Base-by-base conservation (phyloP, 2,888 invertebrate genomes). In the Ectemnius lituratus region DNA sequence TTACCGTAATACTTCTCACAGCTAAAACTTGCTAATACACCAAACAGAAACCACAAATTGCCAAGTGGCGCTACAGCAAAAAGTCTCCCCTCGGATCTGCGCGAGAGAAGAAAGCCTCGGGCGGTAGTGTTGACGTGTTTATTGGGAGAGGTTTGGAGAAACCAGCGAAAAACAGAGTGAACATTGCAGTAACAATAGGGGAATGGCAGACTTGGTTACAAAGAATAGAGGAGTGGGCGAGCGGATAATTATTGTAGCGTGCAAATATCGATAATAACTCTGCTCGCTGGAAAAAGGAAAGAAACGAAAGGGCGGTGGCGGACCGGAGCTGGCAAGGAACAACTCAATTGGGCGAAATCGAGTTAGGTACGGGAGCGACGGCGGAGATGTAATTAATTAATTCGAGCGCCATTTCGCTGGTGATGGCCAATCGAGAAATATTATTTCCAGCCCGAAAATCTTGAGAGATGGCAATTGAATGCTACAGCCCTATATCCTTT, bases 311-410 rank as follows among this genome's bases (percentile, higher is more conserved):
- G 66, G 37, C 37, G 65, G 65, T 49, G 64, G 79, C 78, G 75
- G 62, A 45, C 67, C 73, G 75, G 47, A 47, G 64, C 73, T 70
- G 74, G 76, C 75, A 79, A 82, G 80, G 85, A 86, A 88, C 87
- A 87, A 87, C 85, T 88, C 87, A 85, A 87, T 89, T 87, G 88
- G 81, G 85, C 83, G 85, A 86, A 88, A 90, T 90, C 88, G 87
- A 89, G 89, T 90, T 89, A 87, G 84, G 80, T 82, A 84, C 77
- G 75, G 75, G 81, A 81, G 67, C 76, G 72, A 82, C 75, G 79
- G 37, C 37, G 80, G 80, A 83, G 85, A 88, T 87, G 88, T 86
- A 88, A 90, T 90, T 89, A 89, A 90, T 90, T 89, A 88, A 87
- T 87, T 88, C 86, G 81, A 82, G 75, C 86, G 84, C 83, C 88